phyloP scores from a whole-genome alignment of 1,140 invertebrate species.

The Venustaconcha ellipsiformis region DNA sequence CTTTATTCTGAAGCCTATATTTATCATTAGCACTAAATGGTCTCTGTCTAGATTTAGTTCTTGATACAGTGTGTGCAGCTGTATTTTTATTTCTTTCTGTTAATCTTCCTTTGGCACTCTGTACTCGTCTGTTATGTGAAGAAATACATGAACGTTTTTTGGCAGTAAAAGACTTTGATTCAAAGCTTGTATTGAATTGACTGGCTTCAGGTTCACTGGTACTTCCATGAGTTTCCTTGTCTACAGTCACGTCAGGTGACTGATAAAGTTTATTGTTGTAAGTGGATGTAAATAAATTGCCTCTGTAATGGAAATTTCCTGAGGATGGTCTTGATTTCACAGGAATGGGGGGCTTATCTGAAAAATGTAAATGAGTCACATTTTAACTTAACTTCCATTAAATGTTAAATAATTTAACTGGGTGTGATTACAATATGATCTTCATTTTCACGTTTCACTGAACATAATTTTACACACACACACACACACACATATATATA shows the following conservation, averaged over 20 bases:
- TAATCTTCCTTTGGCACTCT: slow-evolving; percentile 45
- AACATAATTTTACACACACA: too few relatives aligned
- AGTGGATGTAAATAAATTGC: slow-evolving; percentile 40
- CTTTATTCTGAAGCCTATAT: slow-evolving; percentile 6
- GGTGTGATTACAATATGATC: neutral
- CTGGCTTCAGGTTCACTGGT: neutral
- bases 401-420: neutral
- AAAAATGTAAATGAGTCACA: slow-evolving; percentile 2
- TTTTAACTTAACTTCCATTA: neutral
- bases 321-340: slow-evolving; percentile 12
- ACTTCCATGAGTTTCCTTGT: neutral
- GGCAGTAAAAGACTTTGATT: slow-evolving; percentile 1
- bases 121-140: slow-evolving; percentile 25
- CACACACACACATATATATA: too few relatives aligned
- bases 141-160: slow-evolving; percentile 4
- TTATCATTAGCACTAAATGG: slow-evolving; percentile 24
- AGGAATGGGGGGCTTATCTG: slow-evolving; percentile 27
- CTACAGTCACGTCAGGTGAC: slow-evolving; percentile 1
- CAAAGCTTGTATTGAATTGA: slow-evolving; percentile 2
- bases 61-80: neutral
- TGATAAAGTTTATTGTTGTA: slow-evolving; percentile 35
- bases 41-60: slow-evolving; percentile 9
- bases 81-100: slow-evolving; percentile 11
- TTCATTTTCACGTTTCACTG: neutral
- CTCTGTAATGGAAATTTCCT: slow-evolving; percentile 45